Base-by-base conservation (phyloP, 2,797 vertebrate species). In the Peromyscus melanophrys region DNA sequence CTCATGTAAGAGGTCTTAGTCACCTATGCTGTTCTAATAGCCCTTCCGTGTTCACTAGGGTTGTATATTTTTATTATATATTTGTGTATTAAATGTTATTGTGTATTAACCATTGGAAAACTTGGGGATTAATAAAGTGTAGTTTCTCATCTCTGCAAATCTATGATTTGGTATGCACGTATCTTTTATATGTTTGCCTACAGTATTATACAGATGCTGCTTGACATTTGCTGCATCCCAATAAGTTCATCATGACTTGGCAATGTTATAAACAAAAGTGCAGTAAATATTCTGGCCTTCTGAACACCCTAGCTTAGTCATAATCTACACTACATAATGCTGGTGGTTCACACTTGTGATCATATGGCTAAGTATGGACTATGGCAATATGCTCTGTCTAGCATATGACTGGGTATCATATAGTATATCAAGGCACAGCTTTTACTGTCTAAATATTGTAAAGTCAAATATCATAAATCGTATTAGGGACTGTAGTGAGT, bases 281-380 rank as follows among this genome's bases (percentile, higher is more conserved):
- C 23, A 71, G 21, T 3, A 17, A 55, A 52, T 55, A 52, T 46
- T 29, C 63, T 9, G 21, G 2, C 9, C 11, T 55, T 27, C 65
- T 55, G 7, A 37, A 27, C 2, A 71, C 46, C 6, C 63, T 40
- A 37, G n/a, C 23, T 71, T 55, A n/a, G 4, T 21, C 34, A 57
- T 11, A 57, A n/a, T 21, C 7, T 37, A 16, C 23, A 67, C 7
- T 52, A 49, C 14, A 52, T 21, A 69, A 29, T 86, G 34, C 12
- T 87, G 49, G 7, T 9, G 37, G 14, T 37, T 71, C 40, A 55
- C 3, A 46, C 31, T 52, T 49, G 19, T 49, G 6, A 49, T 23
- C 0, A 4, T n/a, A 12, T 49, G 29, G 3, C 21, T 46, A 14
- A n/a, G 5, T n/a, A 31, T 40, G 1, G 6, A 21, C 49, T 40